Conservation (phyloP, 2,888 invertebrate genomes). For the Tipula helvola region DNA sequence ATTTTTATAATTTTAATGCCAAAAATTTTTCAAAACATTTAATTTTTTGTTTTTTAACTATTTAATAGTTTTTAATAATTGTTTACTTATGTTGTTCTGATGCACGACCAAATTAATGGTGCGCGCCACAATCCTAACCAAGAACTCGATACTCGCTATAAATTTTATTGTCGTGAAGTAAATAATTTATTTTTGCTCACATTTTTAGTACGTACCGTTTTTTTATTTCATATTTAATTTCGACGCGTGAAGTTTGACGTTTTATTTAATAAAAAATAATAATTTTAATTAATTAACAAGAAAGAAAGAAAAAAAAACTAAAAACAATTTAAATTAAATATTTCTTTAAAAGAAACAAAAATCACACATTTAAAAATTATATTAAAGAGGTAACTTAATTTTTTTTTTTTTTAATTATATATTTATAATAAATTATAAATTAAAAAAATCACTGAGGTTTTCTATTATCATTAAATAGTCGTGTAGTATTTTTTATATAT, state of each 20-base stretch:
- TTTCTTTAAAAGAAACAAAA: slow-evolving; percentile 8
- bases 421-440: slow-evolving; percentile 5
- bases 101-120: background rate
- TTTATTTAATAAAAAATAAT: background rate
- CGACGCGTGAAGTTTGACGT: background rate
- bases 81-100: background rate
- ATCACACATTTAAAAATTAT: slow-evolving; percentile 9
- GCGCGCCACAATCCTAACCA: background rate
- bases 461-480: background rate
- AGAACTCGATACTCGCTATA: background rate
- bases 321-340: slow-evolving; percentile 5
- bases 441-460: slow-evolving; percentile 9
- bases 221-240: background rate
- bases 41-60: background rate
- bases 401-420: background rate
- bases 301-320: background rate
- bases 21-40: background rate
- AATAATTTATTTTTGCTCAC: background rate
- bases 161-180: background rate
- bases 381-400: background rate
- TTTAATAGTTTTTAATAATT: slow-evolving; percentile 8
- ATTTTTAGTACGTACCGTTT: background rate
- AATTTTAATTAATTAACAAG: background rate
- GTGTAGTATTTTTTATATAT: background rate
- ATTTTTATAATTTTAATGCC: background rate